Conservation (phyloP, 2,113 vertebrate species). For the Hippocampus abdominalis region DNA sequence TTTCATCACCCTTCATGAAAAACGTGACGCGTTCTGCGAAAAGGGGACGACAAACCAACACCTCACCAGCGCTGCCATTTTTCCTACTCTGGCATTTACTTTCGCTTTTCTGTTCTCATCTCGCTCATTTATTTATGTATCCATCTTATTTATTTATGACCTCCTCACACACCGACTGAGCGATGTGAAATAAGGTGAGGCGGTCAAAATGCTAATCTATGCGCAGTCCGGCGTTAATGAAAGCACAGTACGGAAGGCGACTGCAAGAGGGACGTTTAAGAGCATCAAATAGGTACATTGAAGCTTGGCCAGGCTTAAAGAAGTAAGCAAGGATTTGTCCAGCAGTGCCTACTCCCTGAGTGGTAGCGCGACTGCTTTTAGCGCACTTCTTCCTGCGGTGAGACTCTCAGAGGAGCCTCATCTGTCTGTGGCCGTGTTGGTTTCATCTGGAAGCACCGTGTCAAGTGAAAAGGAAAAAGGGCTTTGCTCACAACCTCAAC, state of each 20-base stretch:
- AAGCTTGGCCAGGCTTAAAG: slow-evolving; percentile 1
- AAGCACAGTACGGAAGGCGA: background rate
- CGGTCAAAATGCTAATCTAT: background rate
- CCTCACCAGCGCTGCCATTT: slow-evolving; percentile 27
- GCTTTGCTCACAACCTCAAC: slow-evolving; percentile 44
- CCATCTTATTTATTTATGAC: slow-evolving; percentile 15
- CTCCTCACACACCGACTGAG: slow-evolving; percentile 1
- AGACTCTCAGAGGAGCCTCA: slow-evolving; percentile 17
- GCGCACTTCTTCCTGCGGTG: slow-evolving; percentile 8
- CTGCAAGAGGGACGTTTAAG: background rate
- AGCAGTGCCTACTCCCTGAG: slow-evolving; percentile 9
- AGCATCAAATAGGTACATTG: slow-evolving; percentile 10
- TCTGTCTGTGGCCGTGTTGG: slow-evolving; percentile 55
- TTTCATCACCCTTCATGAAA: slow-evolving; percentile 14
- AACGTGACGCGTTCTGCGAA: slow-evolving; percentile 9
- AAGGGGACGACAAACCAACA: slow-evolving; percentile 28
- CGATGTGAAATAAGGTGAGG: background rate
- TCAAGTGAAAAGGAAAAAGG: slow-evolving; percentile 65
- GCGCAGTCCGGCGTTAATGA: background rate
- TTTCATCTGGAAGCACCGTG: slow-evolving; percentile 51
- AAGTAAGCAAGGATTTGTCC: slow-evolving; percentile 25
- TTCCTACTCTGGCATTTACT: slow-evolving; percentile 11
- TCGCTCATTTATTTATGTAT: slow-evolving; percentile 39
- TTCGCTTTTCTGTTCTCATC: slow-evolving; percentile 13
- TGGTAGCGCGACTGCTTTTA: slow-evolving; percentile 28